Conservation (phyloP, 2,888 invertebrate species). For the Orchesella flavescens region DNA sequence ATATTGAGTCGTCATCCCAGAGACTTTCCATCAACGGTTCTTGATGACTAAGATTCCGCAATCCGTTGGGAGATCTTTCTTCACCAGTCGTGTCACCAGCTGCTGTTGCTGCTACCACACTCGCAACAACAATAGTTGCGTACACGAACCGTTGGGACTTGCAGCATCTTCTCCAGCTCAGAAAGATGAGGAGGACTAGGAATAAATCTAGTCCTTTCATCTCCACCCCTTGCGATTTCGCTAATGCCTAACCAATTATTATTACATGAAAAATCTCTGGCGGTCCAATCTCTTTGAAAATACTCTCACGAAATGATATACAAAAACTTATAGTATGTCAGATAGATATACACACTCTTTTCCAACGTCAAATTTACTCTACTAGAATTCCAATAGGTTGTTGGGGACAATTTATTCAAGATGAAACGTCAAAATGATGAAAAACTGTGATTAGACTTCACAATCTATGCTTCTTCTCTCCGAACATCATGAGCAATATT, state of each 20-base stretch:
- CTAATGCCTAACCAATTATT: constrained; percentile 22
- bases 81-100: constrained; percentile 14
- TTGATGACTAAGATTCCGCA: constrained; percentile 45
- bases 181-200: constrained; percentile 64
- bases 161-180: constrained; percentile 68
- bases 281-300: not conserved
- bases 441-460: not conserved
- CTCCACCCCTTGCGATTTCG: constrained; percentile 49
- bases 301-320: not conserved
- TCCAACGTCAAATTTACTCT: too few species aligned
- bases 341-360: too few species aligned
- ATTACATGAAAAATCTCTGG: constrained; percentile 46
- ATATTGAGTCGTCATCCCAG: constrained; percentile 37
- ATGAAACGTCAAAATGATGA: not conserved
- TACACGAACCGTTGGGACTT: constrained; percentile 23
- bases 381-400: not conserved
- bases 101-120: not conserved
- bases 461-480: too few species aligned
- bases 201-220: constrained; percentile 69
- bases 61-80: constrained; percentile 22
- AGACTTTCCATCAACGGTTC: constrained; percentile 29
- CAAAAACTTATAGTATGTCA: too few species aligned
- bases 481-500: too few species aligned
- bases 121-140: constrained; percentile 1
- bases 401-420: not conserved